Evolutionary conservation across 2,888 invertebrate species (phyloP).

Genomic region (Seira ritae): DNA sequence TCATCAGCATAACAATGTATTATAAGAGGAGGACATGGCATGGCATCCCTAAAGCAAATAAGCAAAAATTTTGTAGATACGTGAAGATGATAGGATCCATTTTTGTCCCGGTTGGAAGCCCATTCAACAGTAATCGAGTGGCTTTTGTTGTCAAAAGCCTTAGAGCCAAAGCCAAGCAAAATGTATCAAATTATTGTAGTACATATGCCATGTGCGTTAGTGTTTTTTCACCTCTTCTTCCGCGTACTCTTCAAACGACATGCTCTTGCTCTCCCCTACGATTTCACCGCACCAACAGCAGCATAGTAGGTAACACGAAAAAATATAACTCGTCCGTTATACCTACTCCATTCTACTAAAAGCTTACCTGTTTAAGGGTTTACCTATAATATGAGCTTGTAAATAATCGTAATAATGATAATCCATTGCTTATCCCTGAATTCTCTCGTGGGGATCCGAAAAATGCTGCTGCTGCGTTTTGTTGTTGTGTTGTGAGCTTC

Average conservation of each 20-base stretch:
- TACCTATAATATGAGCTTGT: not conserved
- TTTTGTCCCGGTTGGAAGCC: conserved; percentile 62
- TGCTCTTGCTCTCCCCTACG: conserved; percentile 3
- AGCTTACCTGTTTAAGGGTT: conserved; percentile 1
- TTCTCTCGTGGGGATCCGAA: not conserved
- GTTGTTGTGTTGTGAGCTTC: conserved; percentile 27
- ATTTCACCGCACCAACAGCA: no score
- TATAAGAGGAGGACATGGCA: not conserved
- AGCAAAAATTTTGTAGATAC: conserved; percentile 27
- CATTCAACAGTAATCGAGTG: conserved; percentile 64
- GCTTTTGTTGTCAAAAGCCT: conserved; percentile 50
- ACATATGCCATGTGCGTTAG: not conserved
- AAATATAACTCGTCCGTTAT: not conserved
- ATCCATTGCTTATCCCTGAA: conserved; percentile 5
- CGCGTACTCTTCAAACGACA: conserved; percentile 25
- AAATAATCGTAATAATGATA: conserved; percentile 14
- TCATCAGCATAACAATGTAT: conserved; percentile 25
- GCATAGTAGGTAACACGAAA: no score
- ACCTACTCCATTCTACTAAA: not conserved
- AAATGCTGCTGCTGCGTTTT: not conserved
- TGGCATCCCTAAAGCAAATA: conserved; percentile 39
- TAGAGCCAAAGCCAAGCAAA: not conserved
- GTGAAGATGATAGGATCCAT: conserved; percentile 54
- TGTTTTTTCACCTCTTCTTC: conserved; percentile 2
- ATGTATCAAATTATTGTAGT: no score